phyloP scores from a whole-genome alignment of 2,888 invertebrate genomes.

The Lepas anatifera region DNA sequence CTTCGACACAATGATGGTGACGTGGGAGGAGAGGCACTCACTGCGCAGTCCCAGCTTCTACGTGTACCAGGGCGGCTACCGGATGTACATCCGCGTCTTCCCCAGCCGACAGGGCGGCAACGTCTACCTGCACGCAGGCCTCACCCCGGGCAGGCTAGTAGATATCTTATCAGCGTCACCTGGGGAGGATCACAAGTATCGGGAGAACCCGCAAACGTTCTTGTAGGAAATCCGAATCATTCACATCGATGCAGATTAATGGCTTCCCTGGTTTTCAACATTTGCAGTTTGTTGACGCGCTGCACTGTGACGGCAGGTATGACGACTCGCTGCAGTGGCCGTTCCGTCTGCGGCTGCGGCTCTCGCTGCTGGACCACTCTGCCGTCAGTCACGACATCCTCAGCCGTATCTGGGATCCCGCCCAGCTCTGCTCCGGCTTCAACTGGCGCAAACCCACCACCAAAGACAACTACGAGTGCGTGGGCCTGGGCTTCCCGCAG shows the following conservation, averaged over 20 bases:
- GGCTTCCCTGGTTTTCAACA: too few species aligned
- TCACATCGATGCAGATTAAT: too few species aligned
- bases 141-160: slow-evolving; percentile 29
- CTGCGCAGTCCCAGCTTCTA: slow-evolving; percentile 35
- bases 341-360: slow-evolving; percentile 32
- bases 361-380: slow-evolving; percentile 31
- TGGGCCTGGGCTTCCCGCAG: slow-evolving; percentile 41
- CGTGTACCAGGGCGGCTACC: slow-evolving; percentile 32
- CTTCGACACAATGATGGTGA: slow-evolving; percentile 26
- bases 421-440: slow-evolving; percentile 33
- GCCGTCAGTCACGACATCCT: slow-evolving; percentile 28
- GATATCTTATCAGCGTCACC: too few species aligned
- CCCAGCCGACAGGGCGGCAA: slow-evolving; percentile 33
- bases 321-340: slow-evolving; percentile 36
- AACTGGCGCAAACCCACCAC: slow-evolving; percentile 35
- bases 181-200: too few species aligned
- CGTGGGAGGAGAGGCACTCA: slow-evolving; percentile 33
- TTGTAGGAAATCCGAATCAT: too few species aligned
- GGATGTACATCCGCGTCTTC: slow-evolving; percentile 35
- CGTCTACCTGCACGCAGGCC: slow-evolving; percentile 34
- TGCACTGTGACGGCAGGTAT: too few species aligned
- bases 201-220: too few species aligned
- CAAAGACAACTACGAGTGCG: slow-evolving; percentile 35
- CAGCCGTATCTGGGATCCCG: slow-evolving; percentile 36
- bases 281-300: too few species aligned